phyloP scores from a whole-genome alignment of 2,888 invertebrate species.

The Eupithecia exiguata region DNA sequence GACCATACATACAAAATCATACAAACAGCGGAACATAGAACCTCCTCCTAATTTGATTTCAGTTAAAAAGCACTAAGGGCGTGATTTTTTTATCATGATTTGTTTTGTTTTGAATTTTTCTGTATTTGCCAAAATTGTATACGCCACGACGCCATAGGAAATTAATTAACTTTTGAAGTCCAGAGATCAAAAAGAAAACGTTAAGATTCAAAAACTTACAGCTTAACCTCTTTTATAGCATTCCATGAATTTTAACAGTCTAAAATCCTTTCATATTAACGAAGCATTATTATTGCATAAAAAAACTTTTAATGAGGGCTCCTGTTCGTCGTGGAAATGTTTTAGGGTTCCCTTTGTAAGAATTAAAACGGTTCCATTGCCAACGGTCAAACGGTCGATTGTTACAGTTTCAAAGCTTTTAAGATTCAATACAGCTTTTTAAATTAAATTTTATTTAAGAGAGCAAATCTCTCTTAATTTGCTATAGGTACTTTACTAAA shows the following conservation, averaged over 20 bases:
- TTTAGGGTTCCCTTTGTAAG: constrained; percentile 31
- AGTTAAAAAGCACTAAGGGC: too few relatives aligned
- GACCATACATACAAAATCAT: too few relatives aligned
- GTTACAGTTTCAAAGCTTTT: constrained; percentile 4
- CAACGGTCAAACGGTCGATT: constrained; percentile 1
- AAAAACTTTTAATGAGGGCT: constrained; percentile 50
- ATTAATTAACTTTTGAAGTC: neutral
- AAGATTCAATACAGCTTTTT: neutral
- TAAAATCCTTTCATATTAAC: constrained; percentile 19
- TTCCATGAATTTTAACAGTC: constrained; percentile 5
- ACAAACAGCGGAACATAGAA: too few relatives aligned
- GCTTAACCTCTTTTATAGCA: constrained; percentile 3
- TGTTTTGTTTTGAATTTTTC: too few relatives aligned
- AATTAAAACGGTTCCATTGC: constrained; percentile 2
- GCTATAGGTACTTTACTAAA: too few relatives aligned
- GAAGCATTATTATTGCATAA: constrained; percentile 46
- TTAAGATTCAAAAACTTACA: neutral
- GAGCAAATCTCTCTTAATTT: neutral
- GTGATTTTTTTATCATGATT: too few relatives aligned
- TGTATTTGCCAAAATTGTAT: too few relatives aligned
- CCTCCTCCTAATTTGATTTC: too few relatives aligned
- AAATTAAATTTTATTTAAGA: neutral
- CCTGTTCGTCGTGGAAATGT: constrained; percentile 41
- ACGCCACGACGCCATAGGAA: neutral
- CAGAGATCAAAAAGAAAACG: neutral